Conservation (phyloP, 2,888 invertebrate genomes). For the Aporophyla nigra region DNA sequence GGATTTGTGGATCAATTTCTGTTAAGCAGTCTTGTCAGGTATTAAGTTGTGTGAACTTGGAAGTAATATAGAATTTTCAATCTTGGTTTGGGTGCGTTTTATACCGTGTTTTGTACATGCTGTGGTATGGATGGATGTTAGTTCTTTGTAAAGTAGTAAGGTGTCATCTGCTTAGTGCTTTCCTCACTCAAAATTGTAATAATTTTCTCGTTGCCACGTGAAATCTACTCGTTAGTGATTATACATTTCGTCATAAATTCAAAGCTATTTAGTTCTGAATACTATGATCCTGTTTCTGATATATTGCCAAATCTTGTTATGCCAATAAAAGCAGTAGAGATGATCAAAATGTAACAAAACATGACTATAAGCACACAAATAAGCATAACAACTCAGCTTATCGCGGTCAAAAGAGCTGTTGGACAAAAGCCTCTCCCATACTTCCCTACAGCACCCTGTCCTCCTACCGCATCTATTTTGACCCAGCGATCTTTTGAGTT, state of each 20-base stretch:
- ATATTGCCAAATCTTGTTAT: neutral
- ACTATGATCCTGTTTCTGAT: neutral
- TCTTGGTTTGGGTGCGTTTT: neutral
- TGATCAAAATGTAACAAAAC: neutral
- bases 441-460: too few species aligned
- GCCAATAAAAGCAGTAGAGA: neutral
- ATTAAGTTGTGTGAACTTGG: constrained; percentile 32
- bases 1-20: constrained; percentile 35
- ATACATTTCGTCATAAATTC: neutral
- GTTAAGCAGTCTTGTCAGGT: constrained; percentile 37
- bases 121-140: neutral
- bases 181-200: neutral
- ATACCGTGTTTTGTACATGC: neutral
- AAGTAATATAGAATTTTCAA: constrained; percentile 28
- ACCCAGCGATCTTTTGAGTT: neutral
- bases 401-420: too few species aligned
- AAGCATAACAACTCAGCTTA: neutral
- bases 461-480: neutral
- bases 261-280: neutral
- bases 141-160: neutral
- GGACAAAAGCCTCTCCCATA: too few species aligned
- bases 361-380: neutral
- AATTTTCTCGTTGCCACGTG: neutral
- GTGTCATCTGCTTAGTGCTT: neutral
- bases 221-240: neutral